Percentiles rank a stretch among this genome's conserved stretches.
These are phyloP conservation scores for Clamator glandarius DNA, from an alignment of 2,797 vertebrate genomes.

Conservation along the genomic window DNA sequence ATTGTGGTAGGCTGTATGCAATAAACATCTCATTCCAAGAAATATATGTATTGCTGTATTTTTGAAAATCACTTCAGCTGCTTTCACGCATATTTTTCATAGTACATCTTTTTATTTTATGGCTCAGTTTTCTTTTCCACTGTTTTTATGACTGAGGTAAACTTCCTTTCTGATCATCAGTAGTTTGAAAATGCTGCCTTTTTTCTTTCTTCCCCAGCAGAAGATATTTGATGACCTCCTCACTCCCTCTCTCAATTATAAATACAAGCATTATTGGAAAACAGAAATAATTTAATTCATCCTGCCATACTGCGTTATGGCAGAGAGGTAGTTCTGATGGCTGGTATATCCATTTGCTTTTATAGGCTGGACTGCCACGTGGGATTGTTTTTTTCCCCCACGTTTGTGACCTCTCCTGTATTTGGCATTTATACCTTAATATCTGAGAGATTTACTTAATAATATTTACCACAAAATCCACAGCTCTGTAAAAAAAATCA, in stretches of 20 bases:
- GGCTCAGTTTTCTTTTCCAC: slow-evolving; percentile 36
- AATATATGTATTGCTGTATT: slow-evolving; percentile 26
- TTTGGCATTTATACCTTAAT: not conserved
- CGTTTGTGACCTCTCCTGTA: not conserved
- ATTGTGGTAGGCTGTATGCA: not conserved
- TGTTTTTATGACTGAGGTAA: slow-evolving; percentile 8
- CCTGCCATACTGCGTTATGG: rapidly evolving
- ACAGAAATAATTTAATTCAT: not conserved
- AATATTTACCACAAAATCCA: not conserved
- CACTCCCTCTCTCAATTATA: not conserved
- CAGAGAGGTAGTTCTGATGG: not conserved
- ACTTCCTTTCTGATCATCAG: not conserved
- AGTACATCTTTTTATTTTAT: slow-evolving; percentile 37
- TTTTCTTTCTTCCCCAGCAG: not conserved
- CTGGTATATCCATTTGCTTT: not conserved
- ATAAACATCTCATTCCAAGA: slow-evolving; percentile 41
- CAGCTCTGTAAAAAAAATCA: not conserved
- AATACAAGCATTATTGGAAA: not conserved
- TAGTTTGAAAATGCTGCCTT: not conserved
- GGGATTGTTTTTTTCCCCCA: not conserved
- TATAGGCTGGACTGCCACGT: not conserved
- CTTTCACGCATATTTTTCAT: not conserved
- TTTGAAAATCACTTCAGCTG: slow-evolving; percentile 19
- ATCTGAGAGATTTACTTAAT: not conserved
- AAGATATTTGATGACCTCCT: not conserved